Base-by-base conservation (phyloP, 2,113 vertebrate genomes). In the Callospermophilus lateralis region DNA sequence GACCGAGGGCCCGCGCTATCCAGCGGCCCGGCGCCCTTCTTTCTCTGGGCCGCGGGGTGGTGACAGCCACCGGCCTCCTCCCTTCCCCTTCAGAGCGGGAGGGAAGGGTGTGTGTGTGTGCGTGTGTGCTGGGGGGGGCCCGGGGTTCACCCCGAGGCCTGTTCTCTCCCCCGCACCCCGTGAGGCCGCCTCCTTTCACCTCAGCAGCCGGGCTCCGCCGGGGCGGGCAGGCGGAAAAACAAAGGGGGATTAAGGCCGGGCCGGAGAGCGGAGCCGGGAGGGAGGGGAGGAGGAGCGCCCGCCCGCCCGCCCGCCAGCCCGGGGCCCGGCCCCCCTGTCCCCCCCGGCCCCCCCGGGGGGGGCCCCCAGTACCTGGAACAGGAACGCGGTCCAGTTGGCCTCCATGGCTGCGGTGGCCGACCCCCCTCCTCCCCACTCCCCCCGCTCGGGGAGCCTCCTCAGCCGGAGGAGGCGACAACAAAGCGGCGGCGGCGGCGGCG, bases 381-480 rank as follows among this genome's bases (percentile, higher is more conserved):
- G 97, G 96, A 98, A 98, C 97, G 97, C 96, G 97, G 97, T 98
- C 97, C 97, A 98, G 97, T 97, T 98, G 97, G 97, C 97, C 97
- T 98, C 97, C 97, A 97, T 98, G 96, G 96, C 97, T 91, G 97
- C 95, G 72, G 97, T 96, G 87, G 97, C 97, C 97, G 97, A 97
- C 97, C 97, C 97, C 97, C 97, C 95, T 96, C 97, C 97, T 95
- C 97, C 97, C 96, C 97, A 93, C 96, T 97, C 96, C 97, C 97
- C 97, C 97, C 97, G 97, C 97, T 97, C 95, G 97, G 97, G 97
- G 97, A 92, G 97, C 97, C 97, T 97, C 97, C 97, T 98, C 97
- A 98, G 97, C 96, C 97, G 93, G 97, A 97, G 97, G 96, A 96
- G 97, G 97, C 96, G 97, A 97, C 96, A 98, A 98, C 97, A 98